Evolutionary conservation across 2,113 vertebrate species (phyloP).

Genomic region (Lathamus discolor): DNA sequence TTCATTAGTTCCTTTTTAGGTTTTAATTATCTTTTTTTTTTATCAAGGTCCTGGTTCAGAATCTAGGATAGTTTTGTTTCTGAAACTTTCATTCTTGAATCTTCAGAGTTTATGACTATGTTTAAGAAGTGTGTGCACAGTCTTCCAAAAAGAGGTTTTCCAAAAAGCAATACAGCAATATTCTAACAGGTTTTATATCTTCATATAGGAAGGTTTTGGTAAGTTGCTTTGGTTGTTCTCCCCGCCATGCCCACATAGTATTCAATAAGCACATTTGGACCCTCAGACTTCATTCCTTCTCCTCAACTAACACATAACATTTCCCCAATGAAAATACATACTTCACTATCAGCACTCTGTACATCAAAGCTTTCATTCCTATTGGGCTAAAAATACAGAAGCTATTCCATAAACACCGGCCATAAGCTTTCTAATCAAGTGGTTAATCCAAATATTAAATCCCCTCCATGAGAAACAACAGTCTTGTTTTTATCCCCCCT

Average conservation of each 20-base stretch:
- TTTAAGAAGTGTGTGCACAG: background rate
- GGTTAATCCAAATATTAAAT: conserved; percentile 36
- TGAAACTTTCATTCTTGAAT: background rate
- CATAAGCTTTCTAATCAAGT: conserved; percentile 19
- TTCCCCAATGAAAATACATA: background rate
- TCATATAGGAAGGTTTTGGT: background rate
- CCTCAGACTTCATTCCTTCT: background rate
- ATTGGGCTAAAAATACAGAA: conserved; percentile 16
- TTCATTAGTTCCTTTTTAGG: background rate
- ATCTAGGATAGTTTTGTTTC: background rate
- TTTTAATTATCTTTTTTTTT: background rate
- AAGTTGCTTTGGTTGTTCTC: background rate
- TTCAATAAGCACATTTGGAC: background rate
- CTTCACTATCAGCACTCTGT: background rate
- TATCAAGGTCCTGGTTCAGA: background rate
- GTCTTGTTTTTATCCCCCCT: background rate
- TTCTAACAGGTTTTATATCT: background rate
- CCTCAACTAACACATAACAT: background rate
- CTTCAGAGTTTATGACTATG: background rate
- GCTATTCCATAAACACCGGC: conserved; percentile 22
- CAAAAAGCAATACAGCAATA: background rate
- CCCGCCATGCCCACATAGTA: background rate
- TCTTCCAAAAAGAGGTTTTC: background rate
- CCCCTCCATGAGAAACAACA: background rate
- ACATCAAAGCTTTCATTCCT: background rate